Evolutionary conservation across 1,140 invertebrate genomes (phyloP).

Genomic region (Druon quercuslanigerum): DNA sequence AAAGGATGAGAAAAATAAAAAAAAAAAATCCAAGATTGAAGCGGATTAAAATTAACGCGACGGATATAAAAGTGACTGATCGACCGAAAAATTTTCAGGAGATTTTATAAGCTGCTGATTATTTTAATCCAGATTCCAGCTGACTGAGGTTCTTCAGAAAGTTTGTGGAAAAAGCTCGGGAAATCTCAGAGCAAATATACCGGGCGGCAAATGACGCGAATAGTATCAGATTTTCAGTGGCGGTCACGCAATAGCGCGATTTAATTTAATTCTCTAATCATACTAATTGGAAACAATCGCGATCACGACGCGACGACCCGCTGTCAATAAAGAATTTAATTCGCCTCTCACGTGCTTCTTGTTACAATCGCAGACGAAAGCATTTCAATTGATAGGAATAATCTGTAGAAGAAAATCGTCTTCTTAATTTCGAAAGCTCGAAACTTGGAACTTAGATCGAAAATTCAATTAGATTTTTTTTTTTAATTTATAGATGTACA

Average conservation of each 20-base stretch:
- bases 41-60: not conserved
- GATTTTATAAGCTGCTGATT: not conserved
- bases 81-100: not conserved
- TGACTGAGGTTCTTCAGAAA: not conserved
- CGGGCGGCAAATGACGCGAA: not conserved
- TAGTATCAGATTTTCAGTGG: conserved; percentile 35
- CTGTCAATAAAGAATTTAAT: conserved; percentile 30
- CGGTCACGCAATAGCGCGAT: conserved; percentile 21
- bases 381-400: conserved; percentile 11
- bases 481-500: too few relatives aligned
- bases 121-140: not conserved
- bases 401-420: not conserved
- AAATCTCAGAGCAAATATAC: conserved; percentile 20
- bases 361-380: conserved; percentile 31
- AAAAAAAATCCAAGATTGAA: too few relatives aligned
- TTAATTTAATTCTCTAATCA: conserved; percentile 50
- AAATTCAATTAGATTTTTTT: too few relatives aligned
- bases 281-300: conserved; percentile 47
- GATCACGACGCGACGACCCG: conserved; percentile 32
- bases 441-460: not conserved
- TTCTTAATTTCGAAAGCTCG: not conserved
- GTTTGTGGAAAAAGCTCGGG: not conserved
- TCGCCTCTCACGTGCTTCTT: conserved; percentile 43
- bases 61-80: not conserved
- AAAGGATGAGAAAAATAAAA: too few relatives aligned